Evolutionary conservation across 2,888 invertebrate species (phyloP), one percentile per base, ranked within the genome.

Genomic region (Nymphalis c-album): DNA sequence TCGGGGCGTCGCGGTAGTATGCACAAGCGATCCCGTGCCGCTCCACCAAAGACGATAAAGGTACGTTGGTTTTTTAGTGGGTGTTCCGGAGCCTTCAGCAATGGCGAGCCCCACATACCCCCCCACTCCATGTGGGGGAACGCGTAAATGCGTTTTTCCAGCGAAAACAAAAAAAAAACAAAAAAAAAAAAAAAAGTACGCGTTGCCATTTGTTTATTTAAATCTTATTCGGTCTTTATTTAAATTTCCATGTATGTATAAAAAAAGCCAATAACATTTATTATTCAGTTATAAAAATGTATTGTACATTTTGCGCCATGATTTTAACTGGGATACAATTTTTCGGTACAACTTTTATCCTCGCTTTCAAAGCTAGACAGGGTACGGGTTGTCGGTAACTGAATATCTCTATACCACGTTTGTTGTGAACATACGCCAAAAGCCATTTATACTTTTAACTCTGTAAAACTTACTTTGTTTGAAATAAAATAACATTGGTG

Each of bases 381-480:
- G 57, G 40, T 57, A 57, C 57, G 57, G 57, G 57, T 40, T 57
- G 57, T 57, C 40, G 18, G 57, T 57, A 57, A 57, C 35, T 57
- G 40, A 57, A 57, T 57, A 57, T 57, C 57, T 57, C 40, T 40
- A 57, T 57, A n/a, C 40, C 57, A 57, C 35, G 57, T 57, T 18
- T 57, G 40, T 57, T 57, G 35, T 40, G 57, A 40, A 13, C 40
- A 20, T 40, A 4, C 40, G 35, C 40, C 40, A 57, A 57, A 57
- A 57, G 57, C 57, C 57, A 57, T 57, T 57, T 57, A 57, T 57
- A 57, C 57, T 13, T 57, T 57, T 57, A 57, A 40, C 57, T 57
- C 35, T n/a, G 57, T 57, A 40, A 57, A 57, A 57, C 35, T 57
- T 57, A 57, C 40, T 57, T 57, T 57, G 57, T 57, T 57, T 57